A percentile compares a stretch with the other conserved stretches of the same genome.
These are phyloP conservation scores for Australoheros facetus DNA, from an alignment of 2,797 vertebrate species.

Conservation along the genomic window DNA sequence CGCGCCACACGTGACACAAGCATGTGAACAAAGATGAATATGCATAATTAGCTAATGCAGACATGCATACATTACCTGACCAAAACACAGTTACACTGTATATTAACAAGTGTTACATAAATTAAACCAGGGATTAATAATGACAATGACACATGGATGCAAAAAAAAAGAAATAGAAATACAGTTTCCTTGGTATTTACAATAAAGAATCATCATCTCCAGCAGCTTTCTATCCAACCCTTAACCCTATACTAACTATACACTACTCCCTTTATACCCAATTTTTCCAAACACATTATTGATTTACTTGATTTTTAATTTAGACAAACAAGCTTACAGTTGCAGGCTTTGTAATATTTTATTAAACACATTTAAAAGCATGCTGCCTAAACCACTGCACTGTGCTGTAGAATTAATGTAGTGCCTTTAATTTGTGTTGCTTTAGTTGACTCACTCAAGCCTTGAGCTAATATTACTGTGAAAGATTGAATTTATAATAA, in stretches of 20 bases:
- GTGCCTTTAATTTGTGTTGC: neutral
- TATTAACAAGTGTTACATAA: constrained; percentile 16
- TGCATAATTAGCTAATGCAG: constrained; percentile 16
- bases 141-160: neutral
- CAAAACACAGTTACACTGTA: constrained; percentile 5
- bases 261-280: neutral
- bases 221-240: neutral
- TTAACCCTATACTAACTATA: neutral
- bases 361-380: neutral
- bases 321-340: neutral
- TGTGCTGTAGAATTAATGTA: too few species aligned
- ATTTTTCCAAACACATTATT: neutral
- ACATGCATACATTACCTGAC: constrained; percentile 3
- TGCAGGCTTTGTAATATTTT: neutral
- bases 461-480: neutral
- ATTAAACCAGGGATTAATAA: constrained; percentile 5
- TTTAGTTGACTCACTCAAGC: neutral
- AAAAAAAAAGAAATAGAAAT: neutral
- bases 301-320: neutral
- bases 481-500: neutral
- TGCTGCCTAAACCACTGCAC: neutral
- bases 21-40: constrained; percentile 39
- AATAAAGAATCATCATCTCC: constrained; percentile 1
- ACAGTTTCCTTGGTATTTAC: neutral
- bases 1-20: too few species aligned